A percentile compares a stretch with the other conserved stretches of the same genome.
phyloP scores from a whole-genome alignment of 2,888 invertebrate genomes.

The Hydroisotoma schaefferi region DNA sequence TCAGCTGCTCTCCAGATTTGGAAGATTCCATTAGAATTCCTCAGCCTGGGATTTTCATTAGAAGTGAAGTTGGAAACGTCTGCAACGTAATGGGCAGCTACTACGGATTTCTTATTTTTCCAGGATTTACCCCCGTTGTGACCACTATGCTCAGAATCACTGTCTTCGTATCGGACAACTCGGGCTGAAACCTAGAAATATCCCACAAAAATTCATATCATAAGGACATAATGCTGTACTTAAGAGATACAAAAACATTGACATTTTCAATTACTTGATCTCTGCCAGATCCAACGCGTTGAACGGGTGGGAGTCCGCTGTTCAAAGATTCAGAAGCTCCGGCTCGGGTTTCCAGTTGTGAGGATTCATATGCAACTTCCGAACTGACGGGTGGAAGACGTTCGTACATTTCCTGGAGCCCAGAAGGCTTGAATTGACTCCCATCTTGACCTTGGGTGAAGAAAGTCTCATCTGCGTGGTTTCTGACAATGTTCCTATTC shows the following conservation, averaged over 20 bases:
- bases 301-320: neutral
- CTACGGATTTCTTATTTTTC: constrained; percentile 50
- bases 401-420: constrained; percentile 26
- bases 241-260: neutral
- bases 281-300: neutral
- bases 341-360: constrained; percentile 8
- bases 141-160: constrained; percentile 4
- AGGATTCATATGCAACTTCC: constrained; percentile 13
- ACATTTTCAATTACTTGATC: neutral
- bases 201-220: neutral
- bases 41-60: constrained; percentile 61
- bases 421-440: constrained; percentile 22
- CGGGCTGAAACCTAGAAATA: constrained; percentile 22
- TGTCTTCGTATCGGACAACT: constrained; percentile 15
- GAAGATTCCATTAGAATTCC: constrained; percentile 3
- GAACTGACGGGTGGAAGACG: constrained; percentile 27
- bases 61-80: constrained; percentile 61
- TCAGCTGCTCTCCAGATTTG: constrained; percentile 60
- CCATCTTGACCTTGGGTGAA: constrained; percentile 18
- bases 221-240: neutral
- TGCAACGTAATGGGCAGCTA: constrained; percentile 62
- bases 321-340: neutral
- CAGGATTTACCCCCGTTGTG: constrained; percentile 1
- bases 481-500: constrained; percentile 3
- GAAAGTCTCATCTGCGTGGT: constrained; percentile 31